phyloP scores from a whole-genome alignment of 2,888 invertebrate genomes.

The Lasioglossum morio region DNA sequence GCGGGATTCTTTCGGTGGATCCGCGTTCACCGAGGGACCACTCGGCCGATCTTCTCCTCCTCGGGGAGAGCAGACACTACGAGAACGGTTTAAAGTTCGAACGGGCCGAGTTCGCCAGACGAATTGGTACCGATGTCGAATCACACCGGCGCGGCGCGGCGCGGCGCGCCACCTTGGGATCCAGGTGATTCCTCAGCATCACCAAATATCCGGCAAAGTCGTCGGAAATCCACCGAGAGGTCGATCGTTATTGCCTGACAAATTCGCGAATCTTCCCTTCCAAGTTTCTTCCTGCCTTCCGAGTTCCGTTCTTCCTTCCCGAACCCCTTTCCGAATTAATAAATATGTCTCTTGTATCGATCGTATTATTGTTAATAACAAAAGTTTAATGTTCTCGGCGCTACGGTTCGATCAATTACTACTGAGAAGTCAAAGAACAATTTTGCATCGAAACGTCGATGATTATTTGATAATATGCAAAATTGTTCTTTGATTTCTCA shows the following conservation, averaged over 20 bases:
- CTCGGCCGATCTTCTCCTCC: neutral
- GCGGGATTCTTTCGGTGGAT: slow-evolving; percentile 22
- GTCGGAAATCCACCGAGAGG: neutral
- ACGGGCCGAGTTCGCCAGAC: neutral
- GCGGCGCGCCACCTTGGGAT: neutral
- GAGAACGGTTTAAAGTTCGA: slow-evolving; percentile 18
- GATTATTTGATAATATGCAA: too few relatives aligned
- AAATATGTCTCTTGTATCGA: too few relatives aligned
- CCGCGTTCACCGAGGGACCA: slow-evolving; percentile 11
- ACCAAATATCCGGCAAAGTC: slow-evolving; percentile 15
- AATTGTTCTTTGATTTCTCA: too few relatives aligned
- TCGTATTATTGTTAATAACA: too few relatives aligned
- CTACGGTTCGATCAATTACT: too few relatives aligned
- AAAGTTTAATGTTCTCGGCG: too few relatives aligned
- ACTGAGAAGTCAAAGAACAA: too few relatives aligned
- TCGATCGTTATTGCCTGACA: neutral
- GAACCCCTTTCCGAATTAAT: neutral
- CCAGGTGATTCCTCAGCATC: slow-evolving; percentile 8
- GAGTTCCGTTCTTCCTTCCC: neutral
- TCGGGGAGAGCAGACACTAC: neutral
- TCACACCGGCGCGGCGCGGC: neutral
- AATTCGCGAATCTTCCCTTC: neutral
- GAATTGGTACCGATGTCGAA: slow-evolving; percentile 1
- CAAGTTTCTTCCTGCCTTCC: neutral
- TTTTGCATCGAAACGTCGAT: too few relatives aligned